Conservation (phyloP, 2,797 vertebrate species). For the Clarias laeviceps region DNA sequence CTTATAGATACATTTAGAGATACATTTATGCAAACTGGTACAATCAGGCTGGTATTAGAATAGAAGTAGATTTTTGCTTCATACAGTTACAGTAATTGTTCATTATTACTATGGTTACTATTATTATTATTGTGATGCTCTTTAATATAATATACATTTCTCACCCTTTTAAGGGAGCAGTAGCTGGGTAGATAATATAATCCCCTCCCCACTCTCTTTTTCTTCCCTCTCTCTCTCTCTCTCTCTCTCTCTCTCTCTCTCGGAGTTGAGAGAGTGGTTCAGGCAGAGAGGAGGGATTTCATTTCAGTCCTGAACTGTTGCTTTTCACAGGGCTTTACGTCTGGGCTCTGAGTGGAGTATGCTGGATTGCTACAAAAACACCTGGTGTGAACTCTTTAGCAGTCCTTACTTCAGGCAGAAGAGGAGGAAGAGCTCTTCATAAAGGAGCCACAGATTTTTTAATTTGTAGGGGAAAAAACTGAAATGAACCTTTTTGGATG, state of each 20-base stretch:
- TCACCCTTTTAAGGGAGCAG: conserved; percentile 17
- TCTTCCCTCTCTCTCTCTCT: conserved; percentile 36
- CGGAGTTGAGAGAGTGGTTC: conserved; percentile 42
- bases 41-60: background rate
- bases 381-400: conserved; percentile 54
- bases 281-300: conserved; percentile 62
- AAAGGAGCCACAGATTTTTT: conserved; percentile 10
- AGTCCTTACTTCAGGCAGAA: conserved; percentile 6
- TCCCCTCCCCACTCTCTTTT: conserved; percentile 44
- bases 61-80: background rate
- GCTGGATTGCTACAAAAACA: conserved; percentile 44
- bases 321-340: conserved; percentile 50
- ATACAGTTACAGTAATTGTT: background rate
- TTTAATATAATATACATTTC: conserved; percentile 9
- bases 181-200: conserved; percentile 23
- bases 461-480: conserved; percentile 30
- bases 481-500: conserved; percentile 23
- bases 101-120: background rate
- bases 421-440: conserved; percentile 21
- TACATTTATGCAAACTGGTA: background rate
- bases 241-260: conserved; percentile 22
- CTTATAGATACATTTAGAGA: background rate
- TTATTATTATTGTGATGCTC: conserved; percentile 5
- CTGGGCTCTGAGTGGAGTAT: conserved; percentile 41
- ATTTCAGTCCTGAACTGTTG: conserved; percentile 77